These are phyloP conservation scores for Oncorhynchus gorbuscha DNA, from an alignment of 2,113 vertebrate genomes.

Conservation along the genomic window DNA sequence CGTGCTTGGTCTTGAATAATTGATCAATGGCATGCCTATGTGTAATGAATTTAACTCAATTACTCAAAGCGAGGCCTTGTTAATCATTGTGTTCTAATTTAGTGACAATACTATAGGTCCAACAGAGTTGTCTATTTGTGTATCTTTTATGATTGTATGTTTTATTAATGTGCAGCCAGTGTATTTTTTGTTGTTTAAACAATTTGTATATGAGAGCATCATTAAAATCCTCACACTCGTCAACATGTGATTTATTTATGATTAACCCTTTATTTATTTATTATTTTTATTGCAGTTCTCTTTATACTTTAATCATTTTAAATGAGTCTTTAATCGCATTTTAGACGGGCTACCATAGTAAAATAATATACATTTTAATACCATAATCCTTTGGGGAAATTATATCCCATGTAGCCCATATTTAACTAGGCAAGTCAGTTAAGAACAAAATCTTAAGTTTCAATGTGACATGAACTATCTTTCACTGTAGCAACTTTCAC, in stretches of 20 bases:
- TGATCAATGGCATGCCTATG: constrained; percentile 58
- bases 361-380: too few relatives aligned
- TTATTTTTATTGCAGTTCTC: background rate
- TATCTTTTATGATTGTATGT: constrained; percentile 56
- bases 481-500: background rate
- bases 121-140: constrained; percentile 54
- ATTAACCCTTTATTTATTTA: background rate
- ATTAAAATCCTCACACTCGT: constrained; percentile 47
- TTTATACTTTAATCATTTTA: background rate
- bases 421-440: too few relatives aligned
- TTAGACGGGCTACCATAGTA: too few relatives aligned
- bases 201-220: constrained; percentile 18
- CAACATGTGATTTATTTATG: constrained; percentile 60
- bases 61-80: constrained; percentile 49
- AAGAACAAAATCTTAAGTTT: background rate
- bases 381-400: too few relatives aligned
- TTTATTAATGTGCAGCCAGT: constrained; percentile 63
- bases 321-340: background rate
- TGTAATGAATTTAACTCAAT: constrained; percentile 66
- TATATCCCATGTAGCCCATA: too few relatives aligned
- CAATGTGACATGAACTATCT: background rate
- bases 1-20: constrained; percentile 67
- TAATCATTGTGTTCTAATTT: constrained; percentile 58
- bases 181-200: constrained; percentile 31
- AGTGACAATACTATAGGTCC: constrained; percentile 59